These are phyloP conservation scores for Leptonema lineaticorne DNA, from an alignment of 1,140 invertebrate species.

Conservation along the genomic window DNA sequence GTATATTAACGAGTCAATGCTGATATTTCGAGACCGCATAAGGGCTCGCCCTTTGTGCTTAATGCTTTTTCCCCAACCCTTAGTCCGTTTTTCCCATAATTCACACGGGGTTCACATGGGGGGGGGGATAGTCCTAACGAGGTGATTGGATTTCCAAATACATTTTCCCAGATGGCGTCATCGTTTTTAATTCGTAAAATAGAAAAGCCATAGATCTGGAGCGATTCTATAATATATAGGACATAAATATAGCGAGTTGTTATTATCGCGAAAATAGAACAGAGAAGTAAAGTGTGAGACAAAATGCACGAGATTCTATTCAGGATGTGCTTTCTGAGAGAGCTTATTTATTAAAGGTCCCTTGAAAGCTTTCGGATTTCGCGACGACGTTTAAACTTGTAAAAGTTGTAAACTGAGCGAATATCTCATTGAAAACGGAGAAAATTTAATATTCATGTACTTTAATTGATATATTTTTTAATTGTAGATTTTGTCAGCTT, in stretches of 20 bases:
- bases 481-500: no score
- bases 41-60: conserved; percentile 7
- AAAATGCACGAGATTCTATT: background rate
- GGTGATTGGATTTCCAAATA: conserved; percentile 28
- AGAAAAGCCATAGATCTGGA: no score
- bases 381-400: no score
- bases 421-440: no score
- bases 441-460: no score
- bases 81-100: conserved; percentile 1
- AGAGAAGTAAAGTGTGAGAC: background rate
- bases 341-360: no score
- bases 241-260: background rate
- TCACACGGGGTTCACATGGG: no score
- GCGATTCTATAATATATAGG: background rate
- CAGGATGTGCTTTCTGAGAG: no score
- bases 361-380: no score
- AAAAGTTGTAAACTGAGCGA: no score
- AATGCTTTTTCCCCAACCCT: conserved; percentile 7
- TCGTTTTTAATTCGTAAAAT: conserved; percentile 15
- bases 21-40: background rate
- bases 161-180: conserved; percentile 25
- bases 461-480: no score
- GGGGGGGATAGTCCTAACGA: conserved; percentile 18
- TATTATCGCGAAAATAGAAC: background rate
- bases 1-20: background rate